These are phyloP conservation scores for Drosophila eugracilis DNA, from an alignment of 1,140 invertebrate species.

Conservation along the genomic window DNA sequence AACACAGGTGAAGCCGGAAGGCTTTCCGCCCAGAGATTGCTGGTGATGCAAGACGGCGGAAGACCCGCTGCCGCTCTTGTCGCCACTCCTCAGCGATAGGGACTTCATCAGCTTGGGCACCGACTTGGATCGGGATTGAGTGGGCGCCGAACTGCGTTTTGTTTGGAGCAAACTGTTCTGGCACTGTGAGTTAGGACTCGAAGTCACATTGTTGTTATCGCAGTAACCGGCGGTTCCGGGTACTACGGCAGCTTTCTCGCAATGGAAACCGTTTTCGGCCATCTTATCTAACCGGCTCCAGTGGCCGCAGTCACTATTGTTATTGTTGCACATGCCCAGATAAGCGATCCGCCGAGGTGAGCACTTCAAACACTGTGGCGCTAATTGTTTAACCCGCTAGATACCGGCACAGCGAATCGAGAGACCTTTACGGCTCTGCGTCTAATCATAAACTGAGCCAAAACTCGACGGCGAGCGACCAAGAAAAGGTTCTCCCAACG, in stretches of 20 bases:
- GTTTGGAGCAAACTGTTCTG: constrained; percentile 32
- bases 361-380: constrained; percentile 27
- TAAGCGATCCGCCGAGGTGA: constrained; percentile 29
- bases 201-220: constrained; percentile 49
- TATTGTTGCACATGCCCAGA: constrained; percentile 69
- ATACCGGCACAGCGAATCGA: constrained; percentile 7
- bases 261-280: constrained; percentile 60
- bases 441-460: constrained; percentile 66
- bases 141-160: constrained; percentile 53
- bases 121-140: constrained; percentile 21
- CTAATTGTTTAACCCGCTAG: constrained; percentile 21
- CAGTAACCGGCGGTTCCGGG: constrained; percentile 14
- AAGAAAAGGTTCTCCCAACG: constrained; percentile 36
- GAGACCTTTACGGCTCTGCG: constrained; percentile 50
- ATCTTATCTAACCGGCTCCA: constrained; percentile 50
- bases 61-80: constrained; percentile 8
- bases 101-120: constrained; percentile 60
- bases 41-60: constrained; percentile 28
- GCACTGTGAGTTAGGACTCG: constrained; percentile 27
- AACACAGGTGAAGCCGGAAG: constrained; percentile 67
- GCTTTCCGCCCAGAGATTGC: constrained; percentile 9
- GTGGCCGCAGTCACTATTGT: constrained; percentile 41
- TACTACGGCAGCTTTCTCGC: constrained; percentile 32
- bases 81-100: constrained; percentile 50
- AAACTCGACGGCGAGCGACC: constrained; percentile 6